A percentile compares a stretch with the other conserved stretches of the same genome.
These are phyloP conservation scores for Spea multiplicata DNA, from an alignment of 2,113 vertebrate species.

Conservation along the genomic window DNA sequence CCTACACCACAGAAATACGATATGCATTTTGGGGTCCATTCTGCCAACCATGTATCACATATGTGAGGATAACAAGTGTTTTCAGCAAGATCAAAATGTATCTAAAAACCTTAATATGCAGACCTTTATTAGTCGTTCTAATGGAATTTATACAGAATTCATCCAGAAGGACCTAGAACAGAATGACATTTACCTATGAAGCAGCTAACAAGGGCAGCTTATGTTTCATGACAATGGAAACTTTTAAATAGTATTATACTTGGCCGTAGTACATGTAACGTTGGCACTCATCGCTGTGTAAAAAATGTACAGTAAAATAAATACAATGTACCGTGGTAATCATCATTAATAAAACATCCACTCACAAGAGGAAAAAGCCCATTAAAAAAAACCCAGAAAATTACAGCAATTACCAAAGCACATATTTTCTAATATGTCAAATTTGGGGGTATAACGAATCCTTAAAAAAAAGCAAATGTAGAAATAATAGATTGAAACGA, in stretches of 20 bases:
- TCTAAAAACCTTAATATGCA: not conserved
- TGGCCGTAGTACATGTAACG: not conserved
- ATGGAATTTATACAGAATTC: not conserved
- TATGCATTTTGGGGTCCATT: no score
- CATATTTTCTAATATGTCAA: not conserved
- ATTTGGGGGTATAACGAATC: not conserved
- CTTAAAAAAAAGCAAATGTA: not conserved
- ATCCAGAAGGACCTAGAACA: not conserved
- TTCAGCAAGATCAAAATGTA: not conserved
- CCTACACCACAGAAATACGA: no score
- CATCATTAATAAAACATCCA: conserved; percentile 11
- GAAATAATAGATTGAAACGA: conserved; percentile 3
- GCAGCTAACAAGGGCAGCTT: not conserved
- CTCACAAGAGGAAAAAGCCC: not conserved
- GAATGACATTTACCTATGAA: not conserved
- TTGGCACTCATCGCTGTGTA: not conserved
- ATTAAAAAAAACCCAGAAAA: conserved; percentile 12
- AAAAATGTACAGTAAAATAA: conserved; percentile 26
- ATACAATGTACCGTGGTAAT: not conserved
- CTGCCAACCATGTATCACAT: no score
- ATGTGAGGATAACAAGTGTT: no score
- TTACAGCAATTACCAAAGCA: conserved; percentile 2
- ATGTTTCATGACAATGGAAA: not conserved
- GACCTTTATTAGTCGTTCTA: not conserved
- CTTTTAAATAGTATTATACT: conserved; percentile 8